These are phyloP conservation scores for Alosa sapidissima DNA, from an alignment of 2,797 vertebrate genomes.

Conservation along the genomic window DNA sequence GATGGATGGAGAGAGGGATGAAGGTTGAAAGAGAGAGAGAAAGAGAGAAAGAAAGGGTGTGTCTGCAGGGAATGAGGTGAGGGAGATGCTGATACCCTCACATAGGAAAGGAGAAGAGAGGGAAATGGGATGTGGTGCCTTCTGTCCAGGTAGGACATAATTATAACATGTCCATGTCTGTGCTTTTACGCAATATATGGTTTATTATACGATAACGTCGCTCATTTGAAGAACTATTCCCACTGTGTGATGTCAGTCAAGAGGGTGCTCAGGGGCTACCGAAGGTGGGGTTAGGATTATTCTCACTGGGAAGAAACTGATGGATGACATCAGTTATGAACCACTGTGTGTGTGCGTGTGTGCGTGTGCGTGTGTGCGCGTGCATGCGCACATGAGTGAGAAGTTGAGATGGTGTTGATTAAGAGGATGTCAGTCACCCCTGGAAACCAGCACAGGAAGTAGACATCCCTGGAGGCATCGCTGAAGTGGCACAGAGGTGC, in stretches of 20 bases:
- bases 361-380: conserved; percentile 19
- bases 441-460: conserved; percentile 53
- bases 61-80: neutral
- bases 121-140: conserved; percentile 35
- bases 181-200: neutral
- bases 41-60: neutral
- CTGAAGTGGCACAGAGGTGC: conserved; percentile 30
- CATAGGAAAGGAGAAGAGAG: conserved; percentile 51
- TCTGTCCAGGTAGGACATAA: conserved; percentile 36
- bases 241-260: neutral
- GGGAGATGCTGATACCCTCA: conserved; percentile 3
- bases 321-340: neutral
- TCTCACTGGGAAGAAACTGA: conserved; percentile 8
- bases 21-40: conserved; percentile 15
- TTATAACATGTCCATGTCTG: neutral
- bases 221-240: neutral
- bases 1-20: conserved; percentile 25
- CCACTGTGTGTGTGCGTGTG: neutral
- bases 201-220: neutral
- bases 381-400: conserved; percentile 12
- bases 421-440: conserved; percentile 52
- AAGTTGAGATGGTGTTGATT: conserved; percentile 71
- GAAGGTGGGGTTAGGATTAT: conserved; percentile 24
- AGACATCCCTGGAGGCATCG: conserved; percentile 43
- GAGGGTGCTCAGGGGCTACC: neutral